Evolutionary conservation across 2,888 invertebrate species (phyloP).

Genomic region (Tupiocoris notatus): DNA sequence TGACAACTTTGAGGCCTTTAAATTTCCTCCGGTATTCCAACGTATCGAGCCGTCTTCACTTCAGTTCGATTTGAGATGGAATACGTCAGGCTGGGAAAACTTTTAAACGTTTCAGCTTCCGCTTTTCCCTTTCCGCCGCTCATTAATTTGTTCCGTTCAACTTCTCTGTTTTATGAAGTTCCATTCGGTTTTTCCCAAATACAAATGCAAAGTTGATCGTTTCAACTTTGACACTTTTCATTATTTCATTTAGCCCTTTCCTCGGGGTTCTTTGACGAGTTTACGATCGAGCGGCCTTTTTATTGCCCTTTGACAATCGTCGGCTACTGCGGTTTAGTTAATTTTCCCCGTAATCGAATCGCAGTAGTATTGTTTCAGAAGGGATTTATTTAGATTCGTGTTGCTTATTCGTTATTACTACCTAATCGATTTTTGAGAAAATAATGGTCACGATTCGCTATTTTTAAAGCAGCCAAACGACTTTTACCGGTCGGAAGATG

Average conservation of each 20-base stretch:
- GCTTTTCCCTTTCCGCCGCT: constrained; percentile 1
- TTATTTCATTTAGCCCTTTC: not conserved
- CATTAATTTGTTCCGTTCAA: constrained; percentile 4
- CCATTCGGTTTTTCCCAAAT: not conserved
- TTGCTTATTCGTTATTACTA: too few species aligned
- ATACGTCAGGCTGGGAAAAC: constrained; percentile 6
- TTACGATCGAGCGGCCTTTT: not conserved
- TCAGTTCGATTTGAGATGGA: constrained; percentile 10
- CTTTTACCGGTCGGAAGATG: too few species aligned
- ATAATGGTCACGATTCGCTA: too few species aligned
- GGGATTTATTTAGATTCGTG: too few species aligned
- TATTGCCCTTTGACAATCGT: not conserved
- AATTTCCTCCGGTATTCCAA: constrained; percentile 1
- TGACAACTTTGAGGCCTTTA: too few species aligned
- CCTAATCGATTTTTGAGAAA: too few species aligned
- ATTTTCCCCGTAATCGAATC: too few species aligned
- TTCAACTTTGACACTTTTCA: not conserved
- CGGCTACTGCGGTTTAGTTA: too few species aligned
- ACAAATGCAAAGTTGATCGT: not conserved
- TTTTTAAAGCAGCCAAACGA: too few species aligned
- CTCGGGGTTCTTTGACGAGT: too few species aligned
- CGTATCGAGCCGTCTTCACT: not conserved
- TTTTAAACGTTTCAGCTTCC: constrained; percentile 9
- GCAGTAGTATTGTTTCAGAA: too few species aligned
- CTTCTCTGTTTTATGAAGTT: constrained; percentile 19